Evolutionary conservation across 2,113 vertebrate species (phyloP), one percentile per base, ranked within the genome.

Genomic region (Butorides virescens): DNA sequence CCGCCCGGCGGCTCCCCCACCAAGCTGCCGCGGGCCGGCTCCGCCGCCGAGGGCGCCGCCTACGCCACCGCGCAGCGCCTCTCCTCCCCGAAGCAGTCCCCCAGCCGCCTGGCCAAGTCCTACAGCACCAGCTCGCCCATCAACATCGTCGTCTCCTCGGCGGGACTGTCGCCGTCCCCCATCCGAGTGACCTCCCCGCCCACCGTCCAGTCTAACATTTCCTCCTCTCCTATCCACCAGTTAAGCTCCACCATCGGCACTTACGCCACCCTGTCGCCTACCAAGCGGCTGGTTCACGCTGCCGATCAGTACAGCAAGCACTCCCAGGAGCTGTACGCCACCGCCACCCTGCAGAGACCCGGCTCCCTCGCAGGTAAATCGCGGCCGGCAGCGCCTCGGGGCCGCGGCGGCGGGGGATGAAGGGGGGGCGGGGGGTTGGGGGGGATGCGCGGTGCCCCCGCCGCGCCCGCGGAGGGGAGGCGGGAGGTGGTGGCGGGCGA

Each of bases 101-200:
- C 99, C 75, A 98, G 97, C 97, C 99, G 99, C 62, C 98, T 99
- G 96, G 99, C 99, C 95, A 99, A 99, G 98, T 99, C 99, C 91
- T 99, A 99, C 98, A 99, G 99, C 99, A 99, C 98, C 95, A 98
- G 99, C 95, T 99, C 99, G 63, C 99, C 99, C 96, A 99, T 99
- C 98, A 99, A 99, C 98, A 99, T 99, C 97, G 99, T 98, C 59
- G 99, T 98, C n/a, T 98, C 98, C 52, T 98, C 99, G 75, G 98
- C 98, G 72, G 97, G 98, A 88, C 98, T 98, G 91, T 95, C 97
- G 78, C 97, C 98, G 86, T 99, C 99, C 85, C 99, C 99, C 87
- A 97, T 98, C 92, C 99, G 98, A 90, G 98, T 99, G 97, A 98
- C 98, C 89, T 99, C 99, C 91, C 99, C 99, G 75, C 98, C 99